Base-by-base conservation (phyloP, 2,113 vertebrate genomes). In the Caloenas nicobarica region DNA sequence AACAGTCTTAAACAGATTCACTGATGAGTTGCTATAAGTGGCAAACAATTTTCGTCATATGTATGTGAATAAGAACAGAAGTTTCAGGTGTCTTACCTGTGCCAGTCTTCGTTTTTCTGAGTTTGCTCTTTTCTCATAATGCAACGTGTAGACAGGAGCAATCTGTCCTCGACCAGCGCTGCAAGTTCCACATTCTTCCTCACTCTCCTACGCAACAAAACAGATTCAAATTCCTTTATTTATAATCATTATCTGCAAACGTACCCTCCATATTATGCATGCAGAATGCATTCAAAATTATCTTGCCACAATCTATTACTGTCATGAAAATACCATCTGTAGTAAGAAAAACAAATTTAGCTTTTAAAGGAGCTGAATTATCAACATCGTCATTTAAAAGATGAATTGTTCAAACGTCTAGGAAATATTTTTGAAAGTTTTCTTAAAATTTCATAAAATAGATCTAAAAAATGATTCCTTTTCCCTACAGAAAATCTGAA, bases 131-230 rank as follows among this genome's bases (percentile, higher is more conserved):
- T 93, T 97, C 50, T 97, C 86, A n/a, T 28, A 69, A 66, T 95
- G 97, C 2, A 88, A 54, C 2, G 77, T 96, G 77, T 96, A 97
- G 40, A 96, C 23, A 1, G 97, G 97, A 77, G 84, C 92, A 42
- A 88, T 77, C 13, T 93, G 98, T 9, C 95, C 96, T 16, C 91
- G 95, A 73, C 95, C 92, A 51, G 97, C 93, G 25, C 95, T 85
- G 51, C 96, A 96, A 62, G 83, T 88, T 64, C 97, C 97, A 82
- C 16, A 92, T 13, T 96, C 97, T 9, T 98, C 97, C 36, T 98
- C 98, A 78, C 56, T 98, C 74, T 98, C 98, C 98, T 98, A 66
- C 5, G 73, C 26, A 81, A 57, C 7, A 94, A 91, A 93, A 65
- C 53, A 91, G 61, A 76, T 86, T 84, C 69, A 61, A 97, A 93